Evolutionary conservation across 2,888 invertebrate genomes (phyloP).

Genomic region (Rhopalosiphum nymphaeae): DNA sequence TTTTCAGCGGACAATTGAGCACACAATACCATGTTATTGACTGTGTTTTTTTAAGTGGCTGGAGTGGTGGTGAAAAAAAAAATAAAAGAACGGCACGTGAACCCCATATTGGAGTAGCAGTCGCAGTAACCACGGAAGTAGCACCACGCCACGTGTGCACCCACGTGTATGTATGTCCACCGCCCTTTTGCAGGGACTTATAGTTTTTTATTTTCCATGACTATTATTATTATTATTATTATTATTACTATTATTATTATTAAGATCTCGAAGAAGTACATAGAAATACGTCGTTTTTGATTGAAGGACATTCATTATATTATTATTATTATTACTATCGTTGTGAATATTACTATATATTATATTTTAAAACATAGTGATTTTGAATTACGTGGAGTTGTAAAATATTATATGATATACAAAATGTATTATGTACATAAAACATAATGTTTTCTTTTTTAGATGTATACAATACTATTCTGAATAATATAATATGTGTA

Average conservation of each 20-base stretch:
- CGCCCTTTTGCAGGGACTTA: constrained; percentile 10
- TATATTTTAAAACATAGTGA: not conserved
- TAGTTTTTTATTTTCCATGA: constrained; percentile 8
- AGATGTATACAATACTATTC: not conserved
- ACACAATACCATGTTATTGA: constrained; percentile 21
- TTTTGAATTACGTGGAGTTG: not conserved
- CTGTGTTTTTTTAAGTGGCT: constrained; percentile 63
- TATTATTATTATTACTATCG: not conserved
- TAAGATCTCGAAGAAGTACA: not conserved
- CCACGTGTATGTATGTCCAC: constrained; percentile 28
- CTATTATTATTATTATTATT: not conserved
- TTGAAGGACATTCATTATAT: not conserved
- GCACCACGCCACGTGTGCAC: constrained; percentile 55
- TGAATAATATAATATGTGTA: not conserved
- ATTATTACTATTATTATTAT: not conserved
- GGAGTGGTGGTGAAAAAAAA: not conserved
- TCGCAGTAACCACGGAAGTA: constrained; percentile 48
- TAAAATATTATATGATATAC: not conserved
- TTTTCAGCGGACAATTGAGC: not conserved
- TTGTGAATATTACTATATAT: not conserved
- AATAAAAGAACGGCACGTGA: constrained; percentile 64
- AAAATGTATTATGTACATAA: not conserved
- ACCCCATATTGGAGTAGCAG: constrained; percentile 15
- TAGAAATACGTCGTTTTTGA: constrained; percentile 25
- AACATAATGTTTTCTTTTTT: constrained; percentile 22